phyloP scores from a whole-genome alignment of 1,140 invertebrate species.

The Sminthurinus signatus region DNA sequence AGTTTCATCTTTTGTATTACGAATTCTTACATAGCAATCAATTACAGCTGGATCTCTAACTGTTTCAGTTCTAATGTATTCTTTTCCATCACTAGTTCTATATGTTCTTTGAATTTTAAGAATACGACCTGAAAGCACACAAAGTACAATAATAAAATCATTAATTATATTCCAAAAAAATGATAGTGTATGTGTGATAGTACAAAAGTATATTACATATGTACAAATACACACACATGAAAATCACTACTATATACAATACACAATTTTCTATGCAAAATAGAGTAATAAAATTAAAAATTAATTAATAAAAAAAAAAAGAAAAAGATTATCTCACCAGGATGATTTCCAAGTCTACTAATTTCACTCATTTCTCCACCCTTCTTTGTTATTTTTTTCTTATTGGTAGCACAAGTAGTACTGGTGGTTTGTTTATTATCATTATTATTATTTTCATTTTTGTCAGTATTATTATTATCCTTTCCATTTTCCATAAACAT shows the following conservation, averaged over 20 bases:
- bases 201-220: no score
- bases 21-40: constrained; percentile 92
- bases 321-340: no score
- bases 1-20: constrained; percentile 87
- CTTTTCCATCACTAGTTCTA: constrained; percentile 77
- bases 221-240: no score
- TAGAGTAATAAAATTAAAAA: no score
- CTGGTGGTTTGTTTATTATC: constrained; percentile 49
- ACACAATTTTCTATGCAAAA: no score
- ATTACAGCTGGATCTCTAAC: constrained; percentile 91
- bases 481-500: constrained; percentile 69
- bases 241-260: no score
- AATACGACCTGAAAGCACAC: constrained; percentile 53
- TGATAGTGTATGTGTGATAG: no score
- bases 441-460: constrained; percentile 49
- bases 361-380: constrained; percentile 50
- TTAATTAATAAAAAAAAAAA: no score
- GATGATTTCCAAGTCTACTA: constrained; percentile 47
- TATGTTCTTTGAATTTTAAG: constrained; percentile 93
- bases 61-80: constrained; percentile 88
- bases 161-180: no score
- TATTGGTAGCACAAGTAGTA: constrained; percentile 25
- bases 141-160: no score
- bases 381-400: constrained; percentile 43
- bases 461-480: constrained; percentile 46